A percentile compares a stretch with the other conserved stretches of the same genome.
These are phyloP conservation scores for Drosophila setifemur DNA, from an alignment of 1,140 invertebrate genomes.

Conservation along the genomic window DNA sequence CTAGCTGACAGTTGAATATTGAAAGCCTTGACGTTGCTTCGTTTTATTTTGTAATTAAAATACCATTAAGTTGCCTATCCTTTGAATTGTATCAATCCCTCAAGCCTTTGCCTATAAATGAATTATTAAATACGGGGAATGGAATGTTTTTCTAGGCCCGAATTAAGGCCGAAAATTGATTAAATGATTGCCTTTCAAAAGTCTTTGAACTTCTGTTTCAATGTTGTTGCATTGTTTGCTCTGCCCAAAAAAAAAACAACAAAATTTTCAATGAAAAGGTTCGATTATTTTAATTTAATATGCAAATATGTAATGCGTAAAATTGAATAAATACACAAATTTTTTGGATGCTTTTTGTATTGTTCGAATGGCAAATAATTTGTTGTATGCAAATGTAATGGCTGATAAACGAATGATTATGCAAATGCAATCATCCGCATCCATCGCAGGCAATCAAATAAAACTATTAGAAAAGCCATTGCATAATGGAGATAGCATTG, in stretches of 20 bases:
- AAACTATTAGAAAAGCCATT: slow-evolving; percentile 11
- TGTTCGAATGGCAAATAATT: background rate
- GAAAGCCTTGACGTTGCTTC: slow-evolving; percentile 26
- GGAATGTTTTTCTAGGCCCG: background rate
- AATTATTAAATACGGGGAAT: slow-evolving; percentile 40
- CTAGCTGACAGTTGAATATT: slow-evolving; percentile 24
- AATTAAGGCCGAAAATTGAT: slow-evolving; percentile 30
- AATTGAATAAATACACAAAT: background rate
- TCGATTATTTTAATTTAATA: background rate
- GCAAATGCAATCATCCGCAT: slow-evolving; percentile 16
- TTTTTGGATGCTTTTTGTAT: background rate
- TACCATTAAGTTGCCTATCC: slow-evolving; percentile 53
- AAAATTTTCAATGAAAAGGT: slow-evolving; percentile 3
- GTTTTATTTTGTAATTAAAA: slow-evolving; percentile 66
- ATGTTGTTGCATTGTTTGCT: too few relatives aligned
- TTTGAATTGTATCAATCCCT: background rate
- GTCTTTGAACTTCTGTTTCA: slow-evolving; percentile 12
- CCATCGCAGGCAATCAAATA: background rate
- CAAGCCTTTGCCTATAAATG: slow-evolving; percentile 16
- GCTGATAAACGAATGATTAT: slow-evolving; percentile 15
- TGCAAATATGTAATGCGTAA: background rate
- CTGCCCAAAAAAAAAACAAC: too few relatives aligned
- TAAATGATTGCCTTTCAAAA: slow-evolving; percentile 38
- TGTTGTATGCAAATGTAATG: slow-evolving; percentile 8
- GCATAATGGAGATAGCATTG: background rate